phyloP scores from a whole-genome alignment of 2,113 vertebrate genomes.

The Anhinga rufa region DNA sequence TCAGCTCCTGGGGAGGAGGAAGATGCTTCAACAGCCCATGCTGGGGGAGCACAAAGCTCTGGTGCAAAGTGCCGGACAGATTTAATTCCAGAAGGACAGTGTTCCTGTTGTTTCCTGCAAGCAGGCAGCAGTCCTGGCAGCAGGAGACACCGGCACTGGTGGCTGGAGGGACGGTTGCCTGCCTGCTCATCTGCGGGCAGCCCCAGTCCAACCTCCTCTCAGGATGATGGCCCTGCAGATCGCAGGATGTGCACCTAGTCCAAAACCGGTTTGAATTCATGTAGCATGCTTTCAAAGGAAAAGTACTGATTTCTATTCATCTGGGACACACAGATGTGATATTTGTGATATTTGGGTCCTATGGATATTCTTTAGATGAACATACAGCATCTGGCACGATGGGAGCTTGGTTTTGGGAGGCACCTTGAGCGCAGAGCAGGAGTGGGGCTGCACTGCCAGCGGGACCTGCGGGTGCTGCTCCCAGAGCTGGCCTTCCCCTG shows the following conservation, averaged over 20 bases:
- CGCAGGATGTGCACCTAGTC: background rate
- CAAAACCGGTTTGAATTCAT: background rate
- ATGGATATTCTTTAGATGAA: background rate
- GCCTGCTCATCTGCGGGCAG: background rate
- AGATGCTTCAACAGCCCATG: background rate
- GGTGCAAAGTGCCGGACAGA: background rate
- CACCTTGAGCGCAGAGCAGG: background rate
- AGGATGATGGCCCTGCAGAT: background rate
- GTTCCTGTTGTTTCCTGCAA: background rate
- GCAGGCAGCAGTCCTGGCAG: background rate
- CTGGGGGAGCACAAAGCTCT: background rate
- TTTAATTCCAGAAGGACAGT: background rate
- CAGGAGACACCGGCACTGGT: background rate
- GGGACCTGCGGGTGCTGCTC: background rate
- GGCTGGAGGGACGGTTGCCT: fast-evolving
- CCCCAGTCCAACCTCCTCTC: background rate
- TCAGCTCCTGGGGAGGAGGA: background rate
- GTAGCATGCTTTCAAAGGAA: background rate
- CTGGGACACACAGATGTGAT: background rate
- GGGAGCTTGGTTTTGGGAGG: background rate
- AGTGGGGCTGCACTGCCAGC: background rate
- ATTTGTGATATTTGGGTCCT: background rate
- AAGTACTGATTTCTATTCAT: background rate
- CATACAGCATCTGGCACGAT: fast-evolving
- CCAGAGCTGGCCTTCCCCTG: background rate